Conservation (phyloP, 2,113 vertebrate genomes). For the Psephotus haematonotus region DNA sequence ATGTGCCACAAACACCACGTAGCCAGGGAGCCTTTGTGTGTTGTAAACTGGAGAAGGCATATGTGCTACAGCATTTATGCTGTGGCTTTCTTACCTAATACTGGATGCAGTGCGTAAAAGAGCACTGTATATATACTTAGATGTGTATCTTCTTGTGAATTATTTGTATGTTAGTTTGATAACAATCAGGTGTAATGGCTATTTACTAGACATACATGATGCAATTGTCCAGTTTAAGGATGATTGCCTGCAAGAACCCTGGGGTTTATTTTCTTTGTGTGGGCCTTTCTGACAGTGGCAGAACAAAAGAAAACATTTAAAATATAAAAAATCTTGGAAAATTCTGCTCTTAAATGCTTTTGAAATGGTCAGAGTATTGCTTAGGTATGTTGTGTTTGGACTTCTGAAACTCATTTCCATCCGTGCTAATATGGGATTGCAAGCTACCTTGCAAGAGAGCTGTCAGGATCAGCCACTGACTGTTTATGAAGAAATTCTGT, state of each 20-base stretch:
- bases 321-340: neutral
- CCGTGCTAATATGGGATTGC: neutral
- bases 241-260: neutral
- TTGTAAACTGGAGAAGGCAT: neutral
- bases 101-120: neutral
- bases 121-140: neutral
- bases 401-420: neutral
- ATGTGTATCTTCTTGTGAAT: neutral
- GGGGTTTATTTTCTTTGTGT: neutral
- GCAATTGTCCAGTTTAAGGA: neutral
- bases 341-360: neutral
- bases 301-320: neutral
- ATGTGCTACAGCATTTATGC: neutral
- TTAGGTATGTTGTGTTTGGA: conserved; percentile 2
- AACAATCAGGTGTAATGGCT: neutral
- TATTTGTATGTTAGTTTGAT: neutral
- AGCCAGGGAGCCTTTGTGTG: neutral
- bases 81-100: neutral
- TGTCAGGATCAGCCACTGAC: conserved; percentile 17
- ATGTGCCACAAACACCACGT: neutral
- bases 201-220: neutral
- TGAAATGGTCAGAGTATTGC: neutral
- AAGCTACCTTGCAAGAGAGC: conserved; percentile 16
- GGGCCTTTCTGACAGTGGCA: neutral
- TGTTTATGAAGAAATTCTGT: conserved; percentile 27